Percentiles rank a stretch among this genome's conserved stretches.
Evolutionary conservation across 2,888 invertebrate species (phyloP).

Genomic region (Synanthedon formicaeformis): DNA sequence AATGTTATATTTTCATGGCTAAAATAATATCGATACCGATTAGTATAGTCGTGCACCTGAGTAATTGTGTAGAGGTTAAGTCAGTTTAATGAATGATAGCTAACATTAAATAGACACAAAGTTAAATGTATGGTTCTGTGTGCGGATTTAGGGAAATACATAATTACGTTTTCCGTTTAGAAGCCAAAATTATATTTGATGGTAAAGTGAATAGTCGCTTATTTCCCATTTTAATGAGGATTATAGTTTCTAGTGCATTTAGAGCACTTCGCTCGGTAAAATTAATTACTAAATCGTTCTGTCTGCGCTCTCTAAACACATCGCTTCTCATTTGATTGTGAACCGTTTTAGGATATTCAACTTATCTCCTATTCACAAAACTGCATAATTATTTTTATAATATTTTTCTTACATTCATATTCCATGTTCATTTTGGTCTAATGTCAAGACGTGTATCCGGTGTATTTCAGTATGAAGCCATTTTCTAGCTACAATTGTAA

Average conservation of each 20-base stretch:
- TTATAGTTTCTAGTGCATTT: constrained; percentile 68
- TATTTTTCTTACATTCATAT: too few relatives aligned
- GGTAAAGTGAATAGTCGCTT: constrained; percentile 57
- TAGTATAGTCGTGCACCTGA: too few relatives aligned
- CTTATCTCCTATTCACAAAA: neutral
- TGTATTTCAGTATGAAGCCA: too few relatives aligned
- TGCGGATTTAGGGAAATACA: constrained; percentile 39
- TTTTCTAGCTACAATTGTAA: too few relatives aligned
- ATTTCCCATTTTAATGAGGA: constrained; percentile 67
- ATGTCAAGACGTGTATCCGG: too few relatives aligned
- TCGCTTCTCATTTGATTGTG: constrained; percentile 4
- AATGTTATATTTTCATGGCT: too few relatives aligned
- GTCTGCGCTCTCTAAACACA: constrained; percentile 39
- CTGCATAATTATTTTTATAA: too few relatives aligned
- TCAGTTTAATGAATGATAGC: too few relatives aligned
- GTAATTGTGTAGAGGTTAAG: too few relatives aligned
- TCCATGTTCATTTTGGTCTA: too few relatives aligned
- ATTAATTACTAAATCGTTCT: constrained; percentile 67
- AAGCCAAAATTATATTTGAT: constrained; percentile 63
- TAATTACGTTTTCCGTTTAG: constrained; percentile 56
- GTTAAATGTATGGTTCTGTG: constrained; percentile 2
- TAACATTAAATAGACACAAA: neutral
- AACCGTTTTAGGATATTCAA: neutral
- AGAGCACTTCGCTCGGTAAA: constrained; percentile 62
- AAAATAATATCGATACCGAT: too few relatives aligned